These are phyloP conservation scores for Spinus pinus DNA, from an alignment of 2,797 vertebrate species.

Conservation along the genomic window DNA sequence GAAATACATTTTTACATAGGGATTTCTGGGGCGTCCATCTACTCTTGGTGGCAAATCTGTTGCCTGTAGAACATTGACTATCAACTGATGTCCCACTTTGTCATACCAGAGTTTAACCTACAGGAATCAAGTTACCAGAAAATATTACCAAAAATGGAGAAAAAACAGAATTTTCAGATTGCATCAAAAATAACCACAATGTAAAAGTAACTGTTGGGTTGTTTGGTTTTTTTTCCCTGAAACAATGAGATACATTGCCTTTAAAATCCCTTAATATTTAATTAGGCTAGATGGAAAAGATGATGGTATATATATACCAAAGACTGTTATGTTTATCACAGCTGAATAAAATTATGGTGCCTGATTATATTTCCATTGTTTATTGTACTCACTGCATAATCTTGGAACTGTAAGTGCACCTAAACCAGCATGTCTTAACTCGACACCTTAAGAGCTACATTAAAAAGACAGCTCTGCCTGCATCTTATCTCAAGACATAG, in stretches of 20 bases:
- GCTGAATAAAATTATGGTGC: not conserved
- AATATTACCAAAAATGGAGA: not conserved
- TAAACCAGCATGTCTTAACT: not conserved
- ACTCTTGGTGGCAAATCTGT: slow-evolving; percentile 89
- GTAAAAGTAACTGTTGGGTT: not conserved
- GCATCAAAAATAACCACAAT: not conserved
- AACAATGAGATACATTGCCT: not conserved
- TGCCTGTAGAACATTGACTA: slow-evolving; percentile 97
- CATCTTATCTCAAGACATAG: not conserved
- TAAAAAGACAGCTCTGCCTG: not conserved
- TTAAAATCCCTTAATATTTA: not conserved
- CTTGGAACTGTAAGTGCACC: not conserved
- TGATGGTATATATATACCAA: not conserved
- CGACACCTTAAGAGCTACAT: not conserved
- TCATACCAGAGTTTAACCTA: slow-evolving; percentile 98
- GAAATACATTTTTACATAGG: slow-evolving; percentile 99
- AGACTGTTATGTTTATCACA: not conserved
- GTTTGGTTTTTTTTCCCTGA: not conserved
- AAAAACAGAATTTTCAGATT: not conserved
- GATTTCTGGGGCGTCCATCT: slow-evolving; percentile 93
- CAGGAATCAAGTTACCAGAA: slow-evolving; percentile 3
- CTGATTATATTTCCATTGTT: not conserved
- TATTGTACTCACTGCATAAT: not conserved
- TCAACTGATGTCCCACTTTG: slow-evolving; percentile 97
- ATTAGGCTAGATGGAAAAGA: not conserved